phyloP scores from a whole-genome alignment of 2,113 vertebrate species.

The Isichthys henryi region DNA sequence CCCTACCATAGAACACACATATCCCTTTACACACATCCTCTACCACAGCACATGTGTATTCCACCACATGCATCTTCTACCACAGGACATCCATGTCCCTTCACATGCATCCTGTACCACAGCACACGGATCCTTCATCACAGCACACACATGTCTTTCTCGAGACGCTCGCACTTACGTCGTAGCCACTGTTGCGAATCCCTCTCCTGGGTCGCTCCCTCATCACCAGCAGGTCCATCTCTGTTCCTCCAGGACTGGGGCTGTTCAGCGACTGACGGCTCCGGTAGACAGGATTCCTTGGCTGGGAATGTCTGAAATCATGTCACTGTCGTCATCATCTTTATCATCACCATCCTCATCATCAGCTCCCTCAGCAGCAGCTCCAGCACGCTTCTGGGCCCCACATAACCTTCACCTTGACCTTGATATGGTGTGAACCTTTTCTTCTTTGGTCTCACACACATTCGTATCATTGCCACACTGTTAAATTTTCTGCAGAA shows the following conservation, averaged over 20 bases:
- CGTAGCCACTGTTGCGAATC: constrained; percentile 93
- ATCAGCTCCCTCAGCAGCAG: not conserved
- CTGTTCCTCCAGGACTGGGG: constrained; percentile 91
- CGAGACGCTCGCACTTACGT: constrained; percentile 66
- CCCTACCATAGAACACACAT: not conserved
- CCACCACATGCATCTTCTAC: not conserved
- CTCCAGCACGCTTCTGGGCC: not conserved
- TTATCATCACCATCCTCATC: not conserved
- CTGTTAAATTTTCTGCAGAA: not conserved
- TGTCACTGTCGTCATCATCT: not conserved
- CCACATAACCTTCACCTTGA: not conserved
- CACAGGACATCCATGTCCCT: not conserved
- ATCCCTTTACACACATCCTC: not conserved
- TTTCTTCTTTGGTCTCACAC: not conserved
- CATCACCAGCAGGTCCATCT: constrained; percentile 97
- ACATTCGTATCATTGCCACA: not conserved
- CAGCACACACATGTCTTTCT: not conserved
- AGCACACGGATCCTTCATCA: not conserved
- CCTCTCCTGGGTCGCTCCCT: constrained; percentile 87
- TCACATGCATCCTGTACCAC: not conserved
- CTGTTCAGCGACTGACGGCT: constrained; percentile 96
- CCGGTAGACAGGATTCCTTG: constrained; percentile 78
- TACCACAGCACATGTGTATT: not conserved
- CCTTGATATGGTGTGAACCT: not conserved
- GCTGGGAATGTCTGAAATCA: constrained; percentile 71